Evolutionary conservation across 2,888 invertebrate species (phyloP).

Genomic region (Lithodes maja): DNA sequence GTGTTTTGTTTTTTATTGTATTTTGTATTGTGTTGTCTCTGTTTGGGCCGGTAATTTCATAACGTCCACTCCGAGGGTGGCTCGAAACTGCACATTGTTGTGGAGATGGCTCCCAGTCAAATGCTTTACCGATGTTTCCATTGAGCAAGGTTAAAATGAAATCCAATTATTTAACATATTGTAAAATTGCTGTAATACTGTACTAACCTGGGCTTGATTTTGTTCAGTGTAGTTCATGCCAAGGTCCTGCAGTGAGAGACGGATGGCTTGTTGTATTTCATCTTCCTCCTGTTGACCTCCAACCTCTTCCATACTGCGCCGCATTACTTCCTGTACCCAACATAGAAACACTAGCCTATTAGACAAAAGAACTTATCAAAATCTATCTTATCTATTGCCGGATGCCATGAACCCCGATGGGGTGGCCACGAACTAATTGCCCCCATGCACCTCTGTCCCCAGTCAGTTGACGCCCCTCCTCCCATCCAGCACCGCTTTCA

Average conservation of each 20-base stretch:
- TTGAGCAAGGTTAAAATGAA: too few relatives aligned
- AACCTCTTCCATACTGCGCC: conserved; percentile 65
- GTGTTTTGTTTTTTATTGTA: too few relatives aligned
- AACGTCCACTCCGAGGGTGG: too few relatives aligned
- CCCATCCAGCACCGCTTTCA: too few relatives aligned
- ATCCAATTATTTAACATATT: too few relatives aligned
- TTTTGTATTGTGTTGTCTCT: too few relatives aligned
- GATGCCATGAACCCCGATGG: not conserved
- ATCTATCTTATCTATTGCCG: not conserved
- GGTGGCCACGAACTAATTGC: not conserved
- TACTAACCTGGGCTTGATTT: conserved; percentile 36
- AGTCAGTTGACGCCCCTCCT: too few relatives aligned
- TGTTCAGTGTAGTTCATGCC: conserved; percentile 56
- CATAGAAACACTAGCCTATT: not conserved
- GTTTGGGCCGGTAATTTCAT: too few relatives aligned
- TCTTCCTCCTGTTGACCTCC: conserved; percentile 64
- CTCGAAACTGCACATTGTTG: too few relatives aligned
- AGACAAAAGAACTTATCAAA: not conserved
- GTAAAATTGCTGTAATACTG: not conserved
- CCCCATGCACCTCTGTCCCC: too few relatives aligned
- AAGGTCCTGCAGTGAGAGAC: conserved; percentile 67
- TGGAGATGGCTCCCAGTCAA: too few relatives aligned
- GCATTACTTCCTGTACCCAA: conserved; percentile 59
- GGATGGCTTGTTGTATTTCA: conserved; percentile 68
- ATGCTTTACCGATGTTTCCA: not conserved